phyloP scores from a whole-genome alignment of 2,888 invertebrate species.

The Drosophila engyochracea region DNA sequence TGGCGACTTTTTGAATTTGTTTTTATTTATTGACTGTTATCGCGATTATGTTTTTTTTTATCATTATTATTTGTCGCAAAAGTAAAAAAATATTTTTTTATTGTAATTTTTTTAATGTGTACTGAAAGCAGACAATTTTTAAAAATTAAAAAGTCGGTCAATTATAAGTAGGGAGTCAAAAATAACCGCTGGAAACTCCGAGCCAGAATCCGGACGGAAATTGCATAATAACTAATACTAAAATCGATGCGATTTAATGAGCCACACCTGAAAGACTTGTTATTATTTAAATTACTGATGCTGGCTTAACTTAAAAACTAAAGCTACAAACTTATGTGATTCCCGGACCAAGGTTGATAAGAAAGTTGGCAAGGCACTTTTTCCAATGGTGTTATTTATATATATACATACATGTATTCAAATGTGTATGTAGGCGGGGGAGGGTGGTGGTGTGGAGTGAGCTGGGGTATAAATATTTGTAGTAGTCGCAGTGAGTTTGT shows the following conservation, averaged over 20 bases:
- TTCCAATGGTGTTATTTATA: background rate
- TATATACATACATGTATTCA: background rate
- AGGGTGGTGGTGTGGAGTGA: background rate
- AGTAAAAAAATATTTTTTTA: background rate
- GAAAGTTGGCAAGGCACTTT: conserved; percentile 1
- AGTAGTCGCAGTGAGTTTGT: background rate
- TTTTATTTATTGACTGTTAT: background rate
- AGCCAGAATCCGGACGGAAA: background rate
- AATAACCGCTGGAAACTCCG: background rate
- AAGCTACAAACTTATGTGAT: background rate
- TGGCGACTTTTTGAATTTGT: background rate
- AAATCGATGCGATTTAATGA: background rate
- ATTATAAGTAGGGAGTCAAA: too few relatives aligned
- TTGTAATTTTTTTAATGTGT: background rate
- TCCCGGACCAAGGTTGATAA: background rate
- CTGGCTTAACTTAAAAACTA: background rate
- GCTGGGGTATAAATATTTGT: background rate
- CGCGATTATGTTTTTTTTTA: background rate
- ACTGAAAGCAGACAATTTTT: background rate
- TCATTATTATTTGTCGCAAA: background rate
- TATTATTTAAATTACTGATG: background rate
- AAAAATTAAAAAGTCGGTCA: too few relatives aligned
- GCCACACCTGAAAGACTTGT: background rate
- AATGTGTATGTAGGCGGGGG: background rate
- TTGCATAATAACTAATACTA: background rate